Evolutionary conservation across 2,113 vertebrate genomes (phyloP), one percentile per base, ranked within the genome.

Genomic region (Ailuropoda melanoleuca): DNA sequence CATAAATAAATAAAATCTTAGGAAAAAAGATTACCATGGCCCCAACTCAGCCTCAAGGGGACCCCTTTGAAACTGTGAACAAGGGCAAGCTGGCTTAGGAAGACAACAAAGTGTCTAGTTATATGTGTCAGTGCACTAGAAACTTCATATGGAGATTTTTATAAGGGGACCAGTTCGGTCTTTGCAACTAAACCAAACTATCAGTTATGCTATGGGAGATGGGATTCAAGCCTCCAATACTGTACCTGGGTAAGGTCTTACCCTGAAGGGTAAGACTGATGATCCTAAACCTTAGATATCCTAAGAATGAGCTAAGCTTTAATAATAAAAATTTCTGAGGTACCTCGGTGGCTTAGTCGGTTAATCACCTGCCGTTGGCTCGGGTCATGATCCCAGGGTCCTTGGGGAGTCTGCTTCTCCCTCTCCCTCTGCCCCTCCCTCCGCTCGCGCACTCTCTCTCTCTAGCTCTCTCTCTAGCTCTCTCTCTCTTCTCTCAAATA

Each of bases 91-190:
- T 92, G 23, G 43, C 34, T 93, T 53, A 94, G 46, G 21, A 97
- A 62, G 17, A 77, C 37, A 82, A 48, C 74, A 58, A 72, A 92
- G 29, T 82, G 24, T 72, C 26, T 90, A 92, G 12, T 86, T 89
- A 34, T 19, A 31, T 72, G 14, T 89, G 83, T 29, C 53, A 89
- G 12, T 96, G 29, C 58, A 39, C 23, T 26, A 64, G 58, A 72
- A 43, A 80, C 62, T 96, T 93, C 21, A 34, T 88, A 87, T 75
- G 60, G 60, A 81, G n/a, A 81, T 85, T 92, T 90, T 96, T 8
- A 53, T n/a, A 87, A 93, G 1, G 17, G 9, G 6, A 3, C 34
- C 17, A 46, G 0, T 89, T 88, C 70, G 31, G 29, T 82, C 91
- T 92, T 56, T 90, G 55, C 68, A 11, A 84, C 70, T 87, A 84